A percentile compares a stretch with the other conserved stretches of the same genome.
Conservation (phyloP, 2,797 vertebrate genomes). For the Pangasius sanitwongsei region DNA sequence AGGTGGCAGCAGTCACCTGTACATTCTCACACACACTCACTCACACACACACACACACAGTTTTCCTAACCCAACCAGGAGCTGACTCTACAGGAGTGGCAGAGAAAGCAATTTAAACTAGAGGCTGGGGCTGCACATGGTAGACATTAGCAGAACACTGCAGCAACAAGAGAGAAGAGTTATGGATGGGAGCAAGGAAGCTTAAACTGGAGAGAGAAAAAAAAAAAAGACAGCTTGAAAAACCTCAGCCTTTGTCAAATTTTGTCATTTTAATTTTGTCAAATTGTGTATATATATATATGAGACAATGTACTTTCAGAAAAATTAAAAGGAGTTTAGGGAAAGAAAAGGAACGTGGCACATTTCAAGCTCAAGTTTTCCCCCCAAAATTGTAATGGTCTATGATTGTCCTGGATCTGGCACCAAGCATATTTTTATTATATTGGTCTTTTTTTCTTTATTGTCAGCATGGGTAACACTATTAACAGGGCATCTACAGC, state of each 20-base stretch:
- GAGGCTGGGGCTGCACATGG: background rate
- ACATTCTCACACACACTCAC: no score
- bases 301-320: background rate
- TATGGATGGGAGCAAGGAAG: background rate
- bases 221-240: background rate
- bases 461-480: background rate
- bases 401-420: background rate
- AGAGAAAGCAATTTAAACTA: background rate
- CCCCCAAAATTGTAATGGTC: background rate
- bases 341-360: background rate
- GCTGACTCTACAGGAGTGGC: slow-evolving; percentile 10
- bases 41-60: background rate
- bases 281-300: background rate
- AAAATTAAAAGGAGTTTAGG: background rate
- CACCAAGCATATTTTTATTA: background rate
- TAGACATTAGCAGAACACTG: background rate
- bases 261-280: background rate
- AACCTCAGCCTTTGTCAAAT: background rate
- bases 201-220: background rate
- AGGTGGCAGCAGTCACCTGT: slow-evolving; percentile 50
- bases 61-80: background rate
- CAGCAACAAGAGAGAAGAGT: background rate
- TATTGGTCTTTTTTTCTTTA: background rate
- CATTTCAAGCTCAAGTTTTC: background rate
- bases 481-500: background rate